phyloP scores from a whole-genome alignment of 2,797 vertebrate genomes.

The Acestrorhynchus altus region DNA sequence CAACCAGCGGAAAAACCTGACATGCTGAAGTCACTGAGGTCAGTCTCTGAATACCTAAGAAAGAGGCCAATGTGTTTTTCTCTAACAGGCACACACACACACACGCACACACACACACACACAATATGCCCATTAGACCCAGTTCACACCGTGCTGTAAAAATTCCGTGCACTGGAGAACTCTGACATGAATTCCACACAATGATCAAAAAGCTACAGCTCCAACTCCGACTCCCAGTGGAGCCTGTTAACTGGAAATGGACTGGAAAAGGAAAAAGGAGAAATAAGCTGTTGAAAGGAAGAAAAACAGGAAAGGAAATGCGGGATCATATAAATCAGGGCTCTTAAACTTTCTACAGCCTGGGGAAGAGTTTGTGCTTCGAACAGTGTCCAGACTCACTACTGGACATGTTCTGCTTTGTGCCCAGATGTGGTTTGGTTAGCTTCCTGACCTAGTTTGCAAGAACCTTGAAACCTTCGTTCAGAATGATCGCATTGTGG shows the following conservation, averaged over 20 bases:
- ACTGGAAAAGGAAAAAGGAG: not conserved
- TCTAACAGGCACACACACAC: not conserved
- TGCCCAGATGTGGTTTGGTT: no score
- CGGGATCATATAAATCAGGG: not conserved
- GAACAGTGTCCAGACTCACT: no score
- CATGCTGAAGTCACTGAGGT: slow-evolving; percentile 24
- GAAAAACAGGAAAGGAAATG: not conserved
- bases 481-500: no score
- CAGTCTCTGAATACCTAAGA: not conserved
- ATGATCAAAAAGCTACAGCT: not conserved
- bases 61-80: not conserved
- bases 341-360: no score
- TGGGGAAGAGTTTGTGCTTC: no score
- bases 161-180: slow-evolving; percentile 37
- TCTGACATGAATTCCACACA: slow-evolving; percentile 8
- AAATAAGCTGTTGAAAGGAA: not conserved
- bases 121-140: not conserved
- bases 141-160: slow-evolving; percentile 28
- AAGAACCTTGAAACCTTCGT: no score
- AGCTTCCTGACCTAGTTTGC: no score
- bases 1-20: slow-evolving; percentile 36
- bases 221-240: not conserved
- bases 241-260: slow-evolving; percentile 8
- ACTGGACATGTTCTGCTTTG: no score
- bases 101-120: not conserved